Evolutionary conservation across 2,113 vertebrate species (phyloP).

Genomic region (Drymodes brunneopygia): DNA sequence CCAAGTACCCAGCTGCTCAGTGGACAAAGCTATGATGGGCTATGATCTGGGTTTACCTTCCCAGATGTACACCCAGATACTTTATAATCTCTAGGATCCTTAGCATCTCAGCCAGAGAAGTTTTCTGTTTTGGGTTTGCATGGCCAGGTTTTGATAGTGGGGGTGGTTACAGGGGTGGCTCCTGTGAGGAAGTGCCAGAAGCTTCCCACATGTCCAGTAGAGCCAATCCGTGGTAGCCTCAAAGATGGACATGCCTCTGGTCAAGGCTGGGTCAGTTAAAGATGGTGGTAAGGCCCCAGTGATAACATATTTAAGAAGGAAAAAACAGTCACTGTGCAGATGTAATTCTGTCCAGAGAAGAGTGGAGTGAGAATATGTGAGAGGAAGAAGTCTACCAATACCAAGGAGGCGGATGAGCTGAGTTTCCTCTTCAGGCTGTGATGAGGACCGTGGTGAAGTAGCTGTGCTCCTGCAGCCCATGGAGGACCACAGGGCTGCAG

Average conservation of each 20-base stretch:
- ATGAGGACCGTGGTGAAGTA: background rate
- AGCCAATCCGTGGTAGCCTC: background rate
- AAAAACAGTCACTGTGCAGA: background rate
- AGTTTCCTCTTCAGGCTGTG: background rate
- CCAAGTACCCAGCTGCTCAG: background rate
- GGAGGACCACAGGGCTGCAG: no score
- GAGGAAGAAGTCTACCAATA: background rate
- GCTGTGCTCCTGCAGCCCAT: background rate
- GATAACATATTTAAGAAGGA: background rate
- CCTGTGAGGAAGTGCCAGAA: background rate
- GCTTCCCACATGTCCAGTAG: background rate
- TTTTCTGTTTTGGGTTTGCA: background rate
- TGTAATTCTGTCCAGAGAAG: background rate
- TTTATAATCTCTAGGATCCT: background rate
- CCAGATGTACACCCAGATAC: background rate
- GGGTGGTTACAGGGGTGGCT: background rate
- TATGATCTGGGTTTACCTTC: background rate
- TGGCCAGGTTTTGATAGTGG: background rate
- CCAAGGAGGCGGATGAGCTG: background rate
- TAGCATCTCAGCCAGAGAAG: background rate
- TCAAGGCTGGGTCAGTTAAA: no score
- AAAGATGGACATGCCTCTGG: background rate
- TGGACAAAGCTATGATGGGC: background rate
- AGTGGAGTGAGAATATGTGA: background rate
- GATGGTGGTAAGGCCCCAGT: background rate